Percentiles rank a stretch among this genome's conserved stretches.
Conservation (phyloP, 2,113 vertebrate genomes). For the Lates calcarifer region DNA sequence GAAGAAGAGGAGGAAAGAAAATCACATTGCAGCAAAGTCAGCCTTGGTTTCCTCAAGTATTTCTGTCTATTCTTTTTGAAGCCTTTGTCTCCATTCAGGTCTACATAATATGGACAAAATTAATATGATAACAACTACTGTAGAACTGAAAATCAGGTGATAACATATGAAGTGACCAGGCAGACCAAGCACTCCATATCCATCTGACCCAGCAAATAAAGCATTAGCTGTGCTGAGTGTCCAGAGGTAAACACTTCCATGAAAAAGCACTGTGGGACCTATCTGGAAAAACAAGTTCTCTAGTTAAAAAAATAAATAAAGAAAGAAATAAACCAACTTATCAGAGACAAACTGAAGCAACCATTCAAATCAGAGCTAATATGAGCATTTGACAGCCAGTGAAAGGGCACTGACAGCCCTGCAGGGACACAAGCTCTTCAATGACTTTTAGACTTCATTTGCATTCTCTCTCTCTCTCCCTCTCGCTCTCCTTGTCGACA, state of each 20-base stretch:
- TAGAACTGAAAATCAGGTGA: neutral
- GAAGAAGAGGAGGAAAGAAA: conserved; percentile 24
- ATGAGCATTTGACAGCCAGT: conserved; percentile 73
- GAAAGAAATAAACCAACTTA: conserved; percentile 14
- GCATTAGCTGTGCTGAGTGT: no score
- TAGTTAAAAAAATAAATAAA: neutral
- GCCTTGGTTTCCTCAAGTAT: conserved; percentile 22
- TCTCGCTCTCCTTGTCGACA: conserved; percentile 68
- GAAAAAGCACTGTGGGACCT: neutral
- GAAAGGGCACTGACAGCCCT: conserved; percentile 81
- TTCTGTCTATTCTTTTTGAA: neutral
- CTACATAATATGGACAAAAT: neutral
- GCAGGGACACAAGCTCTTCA: conserved; percentile 81
- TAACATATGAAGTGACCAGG: neutral
- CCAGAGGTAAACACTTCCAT: neutral
- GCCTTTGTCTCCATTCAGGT: neutral
- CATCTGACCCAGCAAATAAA: conserved; percentile 6
- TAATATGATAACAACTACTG: neutral
- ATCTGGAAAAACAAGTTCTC: neutral
- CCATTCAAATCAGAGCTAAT: conserved; percentile 63
- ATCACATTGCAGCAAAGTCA: conserved; percentile 69
- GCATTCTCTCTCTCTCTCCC: conserved; percentile 68
- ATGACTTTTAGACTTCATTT: conserved; percentile 84
- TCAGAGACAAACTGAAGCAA: conserved; percentile 32
- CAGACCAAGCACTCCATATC: neutral